A percentile compares a stretch with the other conserved stretches of the same genome.
phyloP scores from a whole-genome alignment of 1,140 invertebrate genomes.

The Listronotus oregonensis region DNA sequence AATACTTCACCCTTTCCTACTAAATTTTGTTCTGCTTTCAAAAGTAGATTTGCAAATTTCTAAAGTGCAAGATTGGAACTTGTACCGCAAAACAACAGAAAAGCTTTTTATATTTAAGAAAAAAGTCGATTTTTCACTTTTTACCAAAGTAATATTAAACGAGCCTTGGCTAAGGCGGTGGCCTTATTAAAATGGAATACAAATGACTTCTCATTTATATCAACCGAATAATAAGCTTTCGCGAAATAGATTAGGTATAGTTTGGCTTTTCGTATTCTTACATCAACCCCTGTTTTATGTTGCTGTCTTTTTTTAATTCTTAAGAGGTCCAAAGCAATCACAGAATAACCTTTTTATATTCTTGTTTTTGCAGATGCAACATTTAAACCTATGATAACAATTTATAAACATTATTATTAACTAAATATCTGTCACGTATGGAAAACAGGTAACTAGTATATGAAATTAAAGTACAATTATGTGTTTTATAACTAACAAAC shows the following conservation, averaged over 20 bases:
- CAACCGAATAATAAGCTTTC: conserved; percentile 45
- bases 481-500: no score
- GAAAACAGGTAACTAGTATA: no score
- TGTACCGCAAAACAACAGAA: no score
- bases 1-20: no score
- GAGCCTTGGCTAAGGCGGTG: conserved; percentile 23
- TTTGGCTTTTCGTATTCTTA: conserved; percentile 40
- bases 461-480: no score
- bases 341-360: neutral
- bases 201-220: conserved; percentile 34
- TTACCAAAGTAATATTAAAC: conserved; percentile 25
- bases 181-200: conserved; percentile 29
- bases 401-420: no score
- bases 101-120: neutral
- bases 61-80: no score
- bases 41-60: no score
- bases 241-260: conserved; percentile 47
- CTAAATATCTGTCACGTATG: no score
- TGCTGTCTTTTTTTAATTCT: conserved; percentile 25
- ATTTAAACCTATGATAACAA: no score
- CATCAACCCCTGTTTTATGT: conserved; percentile 31
- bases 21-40: no score
- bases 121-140: conserved; percentile 12
- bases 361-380: neutral
- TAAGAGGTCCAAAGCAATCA: conserved; percentile 4